Percentiles rank a stretch among this genome's conserved stretches.
These are phyloP conservation scores for Hecatera dysodea DNA, from an alignment of 2,888 invertebrate species.

Conservation along the genomic window DNA sequence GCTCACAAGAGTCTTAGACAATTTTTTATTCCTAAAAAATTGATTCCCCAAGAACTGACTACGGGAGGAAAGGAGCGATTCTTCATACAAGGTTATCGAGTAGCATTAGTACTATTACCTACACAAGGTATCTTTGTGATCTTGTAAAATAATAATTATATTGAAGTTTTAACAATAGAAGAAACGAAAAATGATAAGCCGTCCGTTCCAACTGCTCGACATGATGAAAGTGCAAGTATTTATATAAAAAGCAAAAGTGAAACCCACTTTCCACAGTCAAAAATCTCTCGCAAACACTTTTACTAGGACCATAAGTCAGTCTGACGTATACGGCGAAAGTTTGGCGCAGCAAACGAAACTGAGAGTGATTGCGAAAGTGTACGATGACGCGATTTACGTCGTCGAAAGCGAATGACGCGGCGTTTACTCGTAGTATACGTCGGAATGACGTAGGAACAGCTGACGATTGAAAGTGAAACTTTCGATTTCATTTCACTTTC, in stretches of 20 bases:
- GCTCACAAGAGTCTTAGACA: no score
- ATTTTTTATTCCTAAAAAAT: no score
- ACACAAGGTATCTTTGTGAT: no score
- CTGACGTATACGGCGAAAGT: conserved; percentile 63
- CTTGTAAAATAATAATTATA: no score
- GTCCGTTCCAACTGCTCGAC: neutral
- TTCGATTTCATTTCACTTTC: conserved; percentile 67
- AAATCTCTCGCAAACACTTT: conserved; percentile 37
- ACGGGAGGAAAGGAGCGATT: no score
- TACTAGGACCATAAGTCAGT: conserved; percentile 34
- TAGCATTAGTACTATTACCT: no score
- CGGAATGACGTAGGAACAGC: conserved; percentile 57
- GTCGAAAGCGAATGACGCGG: conserved; percentile 35
- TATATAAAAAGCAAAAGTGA: conserved; percentile 47
- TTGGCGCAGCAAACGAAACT: conserved; percentile 62
- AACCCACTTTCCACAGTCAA: conserved; percentile 43
- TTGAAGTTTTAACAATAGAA: neutral
- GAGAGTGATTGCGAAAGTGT: conserved; percentile 65
- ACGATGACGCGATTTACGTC: conserved; percentile 22
- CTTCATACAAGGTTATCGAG: no score
- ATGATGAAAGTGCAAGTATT: conserved; percentile 33
- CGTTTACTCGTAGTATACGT: conserved; percentile 37
- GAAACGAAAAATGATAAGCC: neutral
- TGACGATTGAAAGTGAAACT: conserved; percentile 62
- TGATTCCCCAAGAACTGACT: no score